phyloP scores from a whole-genome alignment of 2,888 invertebrate species.

The Hipparchia semele region DNA sequence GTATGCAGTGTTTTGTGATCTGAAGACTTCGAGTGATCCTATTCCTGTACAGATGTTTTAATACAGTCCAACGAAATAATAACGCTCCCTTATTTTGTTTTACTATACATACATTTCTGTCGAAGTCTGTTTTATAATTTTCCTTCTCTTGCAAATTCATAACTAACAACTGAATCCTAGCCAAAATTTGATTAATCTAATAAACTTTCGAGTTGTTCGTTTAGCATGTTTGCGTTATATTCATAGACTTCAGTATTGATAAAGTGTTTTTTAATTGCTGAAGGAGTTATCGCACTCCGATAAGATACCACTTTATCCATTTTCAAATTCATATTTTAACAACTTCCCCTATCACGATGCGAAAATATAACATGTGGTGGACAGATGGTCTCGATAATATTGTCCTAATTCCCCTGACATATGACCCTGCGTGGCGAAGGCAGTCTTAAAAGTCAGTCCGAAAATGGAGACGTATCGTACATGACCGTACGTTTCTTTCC shows the following conservation, averaged over 20 bases:
- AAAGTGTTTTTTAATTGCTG: constrained; percentile 19
- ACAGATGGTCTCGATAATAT: constrained; percentile 36
- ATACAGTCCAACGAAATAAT: constrained; percentile 5
- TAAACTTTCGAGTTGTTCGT: constrained; percentile 22
- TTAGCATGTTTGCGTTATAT: constrained; percentile 28
- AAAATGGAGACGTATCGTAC: constrained; percentile 71
- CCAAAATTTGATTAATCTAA: constrained; percentile 20
- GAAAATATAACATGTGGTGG: constrained; percentile 36
- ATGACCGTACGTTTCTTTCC: constrained; percentile 67
- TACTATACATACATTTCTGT: neutral
- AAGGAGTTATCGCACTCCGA: constrained; percentile 35
- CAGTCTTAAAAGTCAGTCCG: constrained; percentile 73
- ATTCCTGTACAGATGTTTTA: constrained; percentile 9
- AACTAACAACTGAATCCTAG: constrained; percentile 16
- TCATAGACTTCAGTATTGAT: constrained; percentile 21
- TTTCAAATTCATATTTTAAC: constrained; percentile 27
- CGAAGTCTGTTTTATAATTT: constrained; percentile 7
- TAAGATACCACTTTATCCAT: constrained; percentile 39
- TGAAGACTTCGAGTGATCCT: constrained; percentile 6
- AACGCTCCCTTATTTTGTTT: constrained; percentile 3
- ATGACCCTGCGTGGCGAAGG: constrained; percentile 75
- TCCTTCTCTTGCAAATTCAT: constrained; percentile 12
- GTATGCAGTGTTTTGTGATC: constrained; percentile 21
- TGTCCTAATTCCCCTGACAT: constrained; percentile 68
- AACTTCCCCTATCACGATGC: constrained; percentile 8